phyloP scores from a whole-genome alignment of 2,113 vertebrate genomes.

The Xiphorhynchus elegans region DNA sequence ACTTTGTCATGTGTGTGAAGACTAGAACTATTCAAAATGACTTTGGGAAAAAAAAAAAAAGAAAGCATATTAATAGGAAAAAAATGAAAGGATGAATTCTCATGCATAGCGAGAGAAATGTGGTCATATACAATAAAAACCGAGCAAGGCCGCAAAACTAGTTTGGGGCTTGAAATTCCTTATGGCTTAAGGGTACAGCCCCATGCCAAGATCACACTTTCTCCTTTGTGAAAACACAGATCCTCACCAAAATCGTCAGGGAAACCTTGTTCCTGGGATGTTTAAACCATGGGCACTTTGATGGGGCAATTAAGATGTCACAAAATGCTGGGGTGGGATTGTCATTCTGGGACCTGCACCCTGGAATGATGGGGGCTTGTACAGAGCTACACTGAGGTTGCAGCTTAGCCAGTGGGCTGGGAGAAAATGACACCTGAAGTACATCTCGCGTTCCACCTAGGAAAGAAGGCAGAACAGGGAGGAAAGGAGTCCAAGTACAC shows the following conservation, averaged over 20 bases:
- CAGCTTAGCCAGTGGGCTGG: background rate
- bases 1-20: background rate
- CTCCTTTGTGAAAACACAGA: background rate
- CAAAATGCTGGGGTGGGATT: accelerated
- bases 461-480: background rate
- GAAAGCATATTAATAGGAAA: background rate
- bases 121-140: background rate
- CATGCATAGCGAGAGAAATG: background rate
- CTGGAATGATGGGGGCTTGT: background rate
- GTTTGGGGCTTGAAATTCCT: background rate
- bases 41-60: background rate
- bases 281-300: background rate
- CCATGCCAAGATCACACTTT: accelerated
- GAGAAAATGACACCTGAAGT: background rate
- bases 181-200: background rate
- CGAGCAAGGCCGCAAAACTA: background rate
- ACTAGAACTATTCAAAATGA: background rate
- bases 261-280: background rate
- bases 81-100: background rate
- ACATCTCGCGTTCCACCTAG: background rate
- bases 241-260: accelerated
- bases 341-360: accelerated
- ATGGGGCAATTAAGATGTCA: background rate
- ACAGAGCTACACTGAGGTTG: accelerated
- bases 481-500: background rate